Conservation (phyloP, 2,797 vertebrate genomes). For the Gambelia wislizenii region DNA sequence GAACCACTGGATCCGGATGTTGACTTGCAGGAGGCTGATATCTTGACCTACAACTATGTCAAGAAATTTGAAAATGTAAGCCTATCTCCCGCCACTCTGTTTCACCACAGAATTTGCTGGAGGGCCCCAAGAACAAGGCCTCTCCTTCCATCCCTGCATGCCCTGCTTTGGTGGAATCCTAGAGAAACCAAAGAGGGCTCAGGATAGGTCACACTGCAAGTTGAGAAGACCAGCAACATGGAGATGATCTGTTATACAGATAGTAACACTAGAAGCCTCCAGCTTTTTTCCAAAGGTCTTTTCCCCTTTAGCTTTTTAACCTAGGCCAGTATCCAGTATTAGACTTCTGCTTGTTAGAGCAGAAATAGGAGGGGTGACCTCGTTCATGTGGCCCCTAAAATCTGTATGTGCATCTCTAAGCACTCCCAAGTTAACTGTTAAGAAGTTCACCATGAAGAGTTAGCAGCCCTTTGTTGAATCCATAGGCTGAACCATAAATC, state of each 20-base stretch:
- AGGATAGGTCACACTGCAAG: neutral
- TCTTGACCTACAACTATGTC: slow-evolving; percentile 95
- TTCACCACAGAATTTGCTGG: neutral
- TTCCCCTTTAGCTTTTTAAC: neutral
- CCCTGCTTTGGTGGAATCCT: neutral
- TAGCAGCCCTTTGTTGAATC: no score
- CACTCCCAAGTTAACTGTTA: no score
- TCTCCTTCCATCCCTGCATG: neutral
- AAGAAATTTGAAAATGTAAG: slow-evolving; percentile 94
- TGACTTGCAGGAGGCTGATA: slow-evolving; percentile 94
- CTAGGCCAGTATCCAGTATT: no score
- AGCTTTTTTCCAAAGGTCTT: neutral
- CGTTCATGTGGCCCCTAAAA: no score
- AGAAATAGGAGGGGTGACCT: no score
- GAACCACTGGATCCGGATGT: slow-evolving; percentile 88
- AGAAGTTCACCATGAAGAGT: neutral
- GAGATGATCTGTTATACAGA: no score
- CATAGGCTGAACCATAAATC: no score
- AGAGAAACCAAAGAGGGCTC: neutral
- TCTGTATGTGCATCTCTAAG: no score
- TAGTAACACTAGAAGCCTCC: neutral
- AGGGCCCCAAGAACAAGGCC: no score
- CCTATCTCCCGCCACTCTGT: accelerated
- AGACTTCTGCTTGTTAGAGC: no score
- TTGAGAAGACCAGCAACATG: neutral